A percentile compares a stretch with the other conserved stretches of the same genome.
Conservation (phyloP, 2,888 invertebrate genomes). For the Ethmia dodecea region DNA sequence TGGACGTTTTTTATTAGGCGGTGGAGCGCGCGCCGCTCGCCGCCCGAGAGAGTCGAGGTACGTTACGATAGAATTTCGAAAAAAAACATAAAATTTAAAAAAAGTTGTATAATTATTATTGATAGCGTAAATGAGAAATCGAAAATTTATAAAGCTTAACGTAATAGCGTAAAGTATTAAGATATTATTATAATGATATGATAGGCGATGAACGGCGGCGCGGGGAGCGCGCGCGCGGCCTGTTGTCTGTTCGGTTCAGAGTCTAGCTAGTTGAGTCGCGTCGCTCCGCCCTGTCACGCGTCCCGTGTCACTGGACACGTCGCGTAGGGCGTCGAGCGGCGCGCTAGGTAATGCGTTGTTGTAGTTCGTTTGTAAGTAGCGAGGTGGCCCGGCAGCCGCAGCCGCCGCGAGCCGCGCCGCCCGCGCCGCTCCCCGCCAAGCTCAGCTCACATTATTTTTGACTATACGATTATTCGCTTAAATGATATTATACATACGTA, state of each 20-base stretch:
- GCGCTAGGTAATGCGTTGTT: slow-evolving; percentile 6
- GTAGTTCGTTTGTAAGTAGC: slow-evolving; percentile 31
- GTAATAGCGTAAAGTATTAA: slow-evolving; percentile 77
- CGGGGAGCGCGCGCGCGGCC: slow-evolving; percentile 51
- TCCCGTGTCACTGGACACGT: slow-evolving; percentile 18
- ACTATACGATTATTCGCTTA: slow-evolving; percentile 77
- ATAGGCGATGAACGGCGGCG: slow-evolving; percentile 61
- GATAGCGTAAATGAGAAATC: slow-evolving; percentile 73
- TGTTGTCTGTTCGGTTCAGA: slow-evolving; percentile 41
- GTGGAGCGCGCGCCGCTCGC: slow-evolving; percentile 69
- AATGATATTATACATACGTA: slow-evolving; percentile 76
- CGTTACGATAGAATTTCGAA: slow-evolving; percentile 77
- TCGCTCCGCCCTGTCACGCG: slow-evolving; percentile 8
- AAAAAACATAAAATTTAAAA: slow-evolving; percentile 74
- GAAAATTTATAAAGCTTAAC: slow-evolving; percentile 77
- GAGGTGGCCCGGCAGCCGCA: no score
- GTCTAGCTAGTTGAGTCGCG: slow-evolving; percentile 34
- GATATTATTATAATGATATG: slow-evolving; percentile 72
- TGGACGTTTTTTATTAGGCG: slow-evolving; percentile 80
- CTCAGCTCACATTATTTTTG: slow-evolving; percentile 74
- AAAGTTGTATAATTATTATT: slow-evolving; percentile 78
- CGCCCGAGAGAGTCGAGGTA: slow-evolving; percentile 72
- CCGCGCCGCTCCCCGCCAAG: slow-evolving; percentile 51
- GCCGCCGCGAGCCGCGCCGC: slow-evolving; percentile 22
- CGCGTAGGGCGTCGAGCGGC: slow-evolving; percentile 20